Evolutionary conservation across 2,888 invertebrate genomes (phyloP), one percentile per base, ranked within the genome.

Genomic region (Calephelis perditalis): DNA sequence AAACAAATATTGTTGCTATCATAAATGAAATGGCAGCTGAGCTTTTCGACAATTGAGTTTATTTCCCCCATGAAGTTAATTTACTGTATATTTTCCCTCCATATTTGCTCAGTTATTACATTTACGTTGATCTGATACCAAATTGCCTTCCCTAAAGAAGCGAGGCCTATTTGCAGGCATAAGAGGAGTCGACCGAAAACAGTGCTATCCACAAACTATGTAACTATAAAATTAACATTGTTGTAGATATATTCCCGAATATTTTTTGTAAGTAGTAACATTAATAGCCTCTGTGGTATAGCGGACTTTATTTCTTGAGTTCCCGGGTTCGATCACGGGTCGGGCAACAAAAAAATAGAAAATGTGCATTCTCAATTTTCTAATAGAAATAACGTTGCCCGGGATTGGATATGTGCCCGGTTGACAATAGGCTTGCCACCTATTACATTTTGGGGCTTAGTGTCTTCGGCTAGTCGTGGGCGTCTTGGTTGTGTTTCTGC

Each of bases 111-210:
- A 79, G 76, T 84, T 85, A 87, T 85, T 84, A 78, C 79, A 80
- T 85, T 84, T 82, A 79, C 78, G 81, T 80, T 82, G 82, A 85
- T 81, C 81, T 82, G 84, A 85, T 81, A 86, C 82, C 81, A 84
- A 83, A 83, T 86, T 83, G 66, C 59, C 63, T 49, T 26, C 49
- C 73, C 73, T 71, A 71, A 72, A 76, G 74, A 73, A 75, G 75
- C 71, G 79, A 73, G 73, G 79, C 77, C 78, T 78, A 75, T 63
- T 62, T 66, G 8, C 2, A 40, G 40, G 5, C 40, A 40, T 8
- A 40, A 26, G 26, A 26, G 40, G 40, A 66, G 65, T 67, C 66
- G 65, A 57, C 60, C 68, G 65, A 58, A 64, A 67, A 73, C 68
- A 70, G 67, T 66, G 69, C 73, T 74, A 72, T 72, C 71, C 72